Percentiles rank a stretch among this genome's conserved stretches.
Conservation (phyloP, 2,113 vertebrate genomes). For the Clinocottus analis region DNA sequence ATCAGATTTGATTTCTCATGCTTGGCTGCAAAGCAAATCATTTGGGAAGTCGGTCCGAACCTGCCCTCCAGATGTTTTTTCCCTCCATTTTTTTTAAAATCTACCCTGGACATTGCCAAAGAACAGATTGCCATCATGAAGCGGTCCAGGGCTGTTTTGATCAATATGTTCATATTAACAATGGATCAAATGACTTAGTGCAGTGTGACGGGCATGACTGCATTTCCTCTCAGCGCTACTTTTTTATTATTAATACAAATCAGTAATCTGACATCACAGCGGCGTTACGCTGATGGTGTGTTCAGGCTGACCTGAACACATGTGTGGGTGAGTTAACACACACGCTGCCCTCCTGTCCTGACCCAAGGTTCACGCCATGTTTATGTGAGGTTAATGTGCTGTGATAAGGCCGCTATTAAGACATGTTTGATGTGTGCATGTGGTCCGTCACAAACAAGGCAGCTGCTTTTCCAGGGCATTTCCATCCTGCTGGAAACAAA, state of each 20-base stretch:
- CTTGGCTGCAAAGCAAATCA: background rate
- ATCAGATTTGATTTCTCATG: background rate
- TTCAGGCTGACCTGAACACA: background rate
- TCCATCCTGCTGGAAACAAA: constrained; percentile 60
- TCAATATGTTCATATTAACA: background rate
- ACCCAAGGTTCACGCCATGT: constrained; percentile 56
- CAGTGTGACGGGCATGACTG: background rate
- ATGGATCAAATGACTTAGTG: background rate
- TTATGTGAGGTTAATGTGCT: constrained; percentile 66
- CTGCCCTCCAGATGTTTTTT: background rate
- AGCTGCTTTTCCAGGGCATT: constrained; percentile 20
- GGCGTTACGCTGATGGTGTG: background rate
- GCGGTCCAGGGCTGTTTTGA: background rate
- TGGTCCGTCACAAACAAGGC: constrained; percentile 57
- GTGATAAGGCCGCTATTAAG: constrained; percentile 61
- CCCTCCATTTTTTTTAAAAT: background rate
- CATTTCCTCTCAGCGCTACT: background rate
- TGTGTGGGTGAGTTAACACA: background rate
- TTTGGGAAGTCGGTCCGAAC: background rate
- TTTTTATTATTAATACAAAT: background rate
- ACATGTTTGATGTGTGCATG: constrained; percentile 66
- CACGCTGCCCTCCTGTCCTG: constrained; percentile 20
- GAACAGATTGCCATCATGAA: background rate
- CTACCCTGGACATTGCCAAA: background rate
- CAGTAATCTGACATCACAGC: background rate